Base-by-base conservation (phyloP, 1,140 invertebrate species). In the Homarus americanus region DNA sequence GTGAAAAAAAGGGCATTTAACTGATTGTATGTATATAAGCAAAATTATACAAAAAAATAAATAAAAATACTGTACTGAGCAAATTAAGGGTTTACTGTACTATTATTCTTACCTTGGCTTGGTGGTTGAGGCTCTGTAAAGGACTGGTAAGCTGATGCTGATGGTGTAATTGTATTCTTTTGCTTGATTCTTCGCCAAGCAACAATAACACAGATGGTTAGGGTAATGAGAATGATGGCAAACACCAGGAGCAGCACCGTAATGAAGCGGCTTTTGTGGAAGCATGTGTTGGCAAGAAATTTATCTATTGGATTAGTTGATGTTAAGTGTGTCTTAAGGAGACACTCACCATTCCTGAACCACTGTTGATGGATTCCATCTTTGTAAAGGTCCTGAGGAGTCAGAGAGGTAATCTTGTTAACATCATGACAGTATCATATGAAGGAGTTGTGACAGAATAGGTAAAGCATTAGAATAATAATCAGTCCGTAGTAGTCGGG, bases 301-400 rank as follows among this genome's bases (percentile, higher is more conserved):
- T 58, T 63, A 32, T 83, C 87, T n/a, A 90, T 90, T 7, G 41
- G 20, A 28, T 58, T 53, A 24, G 4, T 58, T 58, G 53, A 20
- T 58, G 53, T 20, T 58, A 4, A 4, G 32, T 49, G 40, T 28
- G 12, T 12, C n/a, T 41, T 24, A 9, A 41, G 40, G 1, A 79
- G 32, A 41, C 85, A 87, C 44, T 87, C 75, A 3, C 85, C 85
- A 24, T 78, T 58, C 36, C 20, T 36, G 41, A 87, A 79, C 85
- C 85, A 87, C 58, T 87, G 85, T 36, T 79, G 36, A 24, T 87
- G 85, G 0, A 87, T 53, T 20, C 36, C 76, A 79, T 87, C 40
- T n/a, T 69, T 15, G 53, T 87, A 44, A 24, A 87, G 75, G 10
- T 75, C 38, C 85, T 87, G 53, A 3, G 53, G 20, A 58, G 4